Percentiles rank a stretch among this genome's conserved stretches.
Evolutionary conservation across 2,113 vertebrate genomes (phyloP).

Genomic region (Dicentrarchus labrax): DNA sequence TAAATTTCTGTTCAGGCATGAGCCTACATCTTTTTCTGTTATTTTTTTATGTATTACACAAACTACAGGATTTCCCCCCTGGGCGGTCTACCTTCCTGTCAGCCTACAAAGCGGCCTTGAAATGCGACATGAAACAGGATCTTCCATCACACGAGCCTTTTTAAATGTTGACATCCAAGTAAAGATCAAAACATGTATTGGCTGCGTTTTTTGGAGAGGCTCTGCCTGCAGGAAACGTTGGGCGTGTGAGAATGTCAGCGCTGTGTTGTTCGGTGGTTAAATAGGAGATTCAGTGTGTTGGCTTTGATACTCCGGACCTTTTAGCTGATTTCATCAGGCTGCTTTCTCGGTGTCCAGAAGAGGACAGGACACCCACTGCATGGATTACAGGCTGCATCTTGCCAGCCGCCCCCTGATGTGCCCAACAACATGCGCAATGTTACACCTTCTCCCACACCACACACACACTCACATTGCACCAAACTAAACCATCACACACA

Average conservation of each 20-base stretch:
- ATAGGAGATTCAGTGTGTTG: neutral
- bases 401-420: constrained; percentile 50
- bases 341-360: constrained; percentile 37
- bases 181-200: constrained; percentile 38
- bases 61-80: constrained; percentile 67
- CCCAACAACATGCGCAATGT: constrained; percentile 17
- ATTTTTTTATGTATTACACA: constrained; percentile 18
- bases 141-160: constrained; percentile 34
- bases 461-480: constrained; percentile 8
- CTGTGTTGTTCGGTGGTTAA: neutral
- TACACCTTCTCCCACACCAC: constrained; percentile 34
- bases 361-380: constrained; percentile 26
- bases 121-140: constrained; percentile 56
- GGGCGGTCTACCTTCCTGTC: constrained; percentile 56
- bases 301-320: constrained; percentile 23
- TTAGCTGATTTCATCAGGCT: constrained; percentile 24
- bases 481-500: constrained; percentile 7
- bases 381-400: constrained; percentile 48
- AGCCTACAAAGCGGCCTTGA: constrained; percentile 42
- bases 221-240: constrained; percentile 17
- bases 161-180: constrained; percentile 26
- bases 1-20: constrained; percentile 18
- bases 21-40: neutral
- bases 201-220: neutral
- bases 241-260: constrained; percentile 21